Evolutionary conservation across 2,797 vertebrate species (phyloP), one percentile per base, ranked within the genome.

Genomic region (Gallinago nigripennis): DNA sequence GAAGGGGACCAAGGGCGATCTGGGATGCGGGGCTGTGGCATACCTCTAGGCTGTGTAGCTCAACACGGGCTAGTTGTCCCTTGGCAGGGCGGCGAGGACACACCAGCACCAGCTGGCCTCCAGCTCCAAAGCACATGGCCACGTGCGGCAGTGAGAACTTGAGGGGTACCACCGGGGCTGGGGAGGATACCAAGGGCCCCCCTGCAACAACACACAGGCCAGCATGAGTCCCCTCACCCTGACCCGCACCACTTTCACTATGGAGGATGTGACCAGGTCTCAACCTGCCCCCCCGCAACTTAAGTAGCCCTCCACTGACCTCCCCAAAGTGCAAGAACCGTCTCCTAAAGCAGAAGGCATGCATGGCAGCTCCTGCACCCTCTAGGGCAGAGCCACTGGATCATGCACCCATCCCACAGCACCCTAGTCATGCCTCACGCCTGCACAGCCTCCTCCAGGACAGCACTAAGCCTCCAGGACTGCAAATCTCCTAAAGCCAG

Each of bases 1-100:
- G 7, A 12, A 75, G 37, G 28, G 33, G 8, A 37, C 4, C 1
- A 0, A 4, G 14, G 15, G 8, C 1, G 2, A 8, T n/a, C 24
- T 61, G 58, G 7, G 63, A 20, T 20, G 57, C 7, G 2, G 9
- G 43, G 57, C 37, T 72, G 63, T 69, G 45, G 9, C 58, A 65
- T 96, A 99, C 99, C 98, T 99, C 99, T 91, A 99, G 94, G 96
- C 98, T 99, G 96, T 99, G 99, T 60, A 99, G 92, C 91, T 99
- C 98, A 5, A 99, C 97, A 3, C 93, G 97, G 69, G 98, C 97
- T 3, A 95, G 94, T 20, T 98, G 98, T 50, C 98, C 98, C 71
- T 98, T 97, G 0, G 96, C 84, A 35, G 98, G 98, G 27, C 71
- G 35, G 24, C 97, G 97, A 35, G 98, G 98, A 76, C 91, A 94